A percentile compares a stretch with the other conserved stretches of the same genome.
Evolutionary conservation across 2,113 vertebrate species (phyloP).

Genomic region (Syngnathus typhle): DNA sequence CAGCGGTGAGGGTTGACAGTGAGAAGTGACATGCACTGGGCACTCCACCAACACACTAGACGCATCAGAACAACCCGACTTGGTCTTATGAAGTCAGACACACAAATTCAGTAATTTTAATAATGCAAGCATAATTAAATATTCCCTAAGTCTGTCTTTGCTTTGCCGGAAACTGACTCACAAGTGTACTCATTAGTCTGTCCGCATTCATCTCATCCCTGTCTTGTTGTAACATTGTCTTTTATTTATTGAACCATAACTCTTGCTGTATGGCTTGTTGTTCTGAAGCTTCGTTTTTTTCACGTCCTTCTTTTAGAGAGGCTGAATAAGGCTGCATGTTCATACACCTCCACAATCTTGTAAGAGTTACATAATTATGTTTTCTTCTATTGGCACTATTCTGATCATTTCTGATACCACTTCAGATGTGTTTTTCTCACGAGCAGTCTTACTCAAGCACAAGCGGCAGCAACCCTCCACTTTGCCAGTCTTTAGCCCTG

Average conservation of each 20-base stretch:
- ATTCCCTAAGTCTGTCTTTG: slow-evolving; percentile 32
- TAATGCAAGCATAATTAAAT: slow-evolving; percentile 44
- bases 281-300: not conserved
- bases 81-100: too few relatives aligned
- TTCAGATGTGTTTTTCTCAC: not conserved
- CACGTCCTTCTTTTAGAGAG: not conserved
- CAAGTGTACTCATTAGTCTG: slow-evolving; percentile 17
- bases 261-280: slow-evolving; percentile 28
- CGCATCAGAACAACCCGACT: too few relatives aligned
- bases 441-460: not conserved
- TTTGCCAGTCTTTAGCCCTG: slow-evolving; percentile 6
- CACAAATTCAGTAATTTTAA: slow-evolving; percentile 40
- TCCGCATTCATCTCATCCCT: slow-evolving; percentile 31
- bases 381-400: not conserved
- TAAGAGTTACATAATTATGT: not conserved
- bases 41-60: too few relatives aligned
- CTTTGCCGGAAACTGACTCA: slow-evolving; percentile 20
- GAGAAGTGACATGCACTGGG: too few relatives aligned
- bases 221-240: slow-evolving; percentile 34
- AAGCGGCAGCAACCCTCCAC: not conserved
- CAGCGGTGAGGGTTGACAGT: too few relatives aligned
- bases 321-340: slow-evolving; percentile 41
- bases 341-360: not conserved
- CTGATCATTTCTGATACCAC: not conserved
- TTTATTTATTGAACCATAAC: slow-evolving; percentile 33